Conservation (phyloP, 2,888 invertebrate species). For the Anodontia alba region DNA sequence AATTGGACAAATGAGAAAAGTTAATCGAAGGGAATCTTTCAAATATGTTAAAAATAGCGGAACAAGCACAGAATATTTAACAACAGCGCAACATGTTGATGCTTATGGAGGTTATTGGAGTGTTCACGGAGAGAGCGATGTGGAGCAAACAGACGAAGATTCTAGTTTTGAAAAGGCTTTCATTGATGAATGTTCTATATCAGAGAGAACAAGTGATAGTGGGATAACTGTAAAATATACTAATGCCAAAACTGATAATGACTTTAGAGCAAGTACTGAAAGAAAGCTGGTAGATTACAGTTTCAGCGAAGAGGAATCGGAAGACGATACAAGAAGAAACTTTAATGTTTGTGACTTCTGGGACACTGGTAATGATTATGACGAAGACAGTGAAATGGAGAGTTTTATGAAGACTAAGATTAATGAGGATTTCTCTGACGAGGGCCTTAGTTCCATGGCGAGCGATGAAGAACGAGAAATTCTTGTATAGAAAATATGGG, state of each 20-base stretch:
- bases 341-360: background rate
- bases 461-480: conserved; percentile 52
- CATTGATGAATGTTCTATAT: background rate
- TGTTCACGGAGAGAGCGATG: background rate
- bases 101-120: background rate
- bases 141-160: background rate
- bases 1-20: background rate
- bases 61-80: background rate
- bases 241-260: background rate
- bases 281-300: conserved; percentile 1
- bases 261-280: no score
- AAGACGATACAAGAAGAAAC: background rate
- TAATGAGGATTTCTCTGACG: conserved; percentile 52
- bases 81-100: background rate
- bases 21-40: background rate
- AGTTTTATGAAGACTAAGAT: conserved; percentile 60
- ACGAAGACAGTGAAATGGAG: conserved; percentile 56
- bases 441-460: conserved; percentile 56
- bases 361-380: background rate
- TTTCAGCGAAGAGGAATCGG: background rate
- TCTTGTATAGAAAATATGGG: background rate
- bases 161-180: background rate
- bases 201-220: background rate
- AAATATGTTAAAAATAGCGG: background rate
- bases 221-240: background rate